These are phyloP conservation scores for Axinella damicornis DNA, from an alignment of 37 sponge, comb jelly and placozoan species.

Conservation along the genomic window DNA sequence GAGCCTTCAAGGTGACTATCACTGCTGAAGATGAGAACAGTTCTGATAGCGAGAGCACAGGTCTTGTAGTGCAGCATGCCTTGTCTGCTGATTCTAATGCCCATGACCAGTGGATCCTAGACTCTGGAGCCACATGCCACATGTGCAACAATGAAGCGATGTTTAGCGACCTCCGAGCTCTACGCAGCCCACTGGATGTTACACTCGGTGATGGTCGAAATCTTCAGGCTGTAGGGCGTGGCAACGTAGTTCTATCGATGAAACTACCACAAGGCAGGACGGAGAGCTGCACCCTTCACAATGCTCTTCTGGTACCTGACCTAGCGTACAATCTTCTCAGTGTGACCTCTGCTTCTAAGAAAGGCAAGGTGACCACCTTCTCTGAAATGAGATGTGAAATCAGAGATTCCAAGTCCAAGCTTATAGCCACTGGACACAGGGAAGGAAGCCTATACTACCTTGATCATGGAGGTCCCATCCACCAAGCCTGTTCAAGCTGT, in stretches of 20 bases:
- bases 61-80: conserved; percentile 31
- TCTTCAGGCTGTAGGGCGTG: conserved; percentile 18
- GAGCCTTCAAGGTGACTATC: conserved; percentile 51
- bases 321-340: too few species aligned
- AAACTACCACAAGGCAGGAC: conserved; percentile 13
- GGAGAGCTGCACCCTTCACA: conserved; percentile 35
- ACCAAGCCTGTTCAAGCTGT: too few species aligned
- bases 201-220: too few species aligned
- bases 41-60: conserved; percentile 30
- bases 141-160: too few species aligned
- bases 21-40: conserved; percentile 51
- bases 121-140: too few species aligned
- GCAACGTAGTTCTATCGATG: conserved; percentile 33
- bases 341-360: conserved; percentile 51
- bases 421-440: neutral
- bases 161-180: too few species aligned
- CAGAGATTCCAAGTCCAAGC: too few species aligned
- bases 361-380: conserved; percentile 51
- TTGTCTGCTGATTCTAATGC: too few species aligned
- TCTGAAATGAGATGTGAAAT: conserved; percentile 27
- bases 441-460: conserved; percentile 60
- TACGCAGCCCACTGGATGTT: too few species aligned
- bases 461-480: too few species aligned
- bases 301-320: too few species aligned
- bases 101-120: too few species aligned